Conservation (phyloP, 2,888 invertebrate genomes). For the Euphydryas editha region DNA sequence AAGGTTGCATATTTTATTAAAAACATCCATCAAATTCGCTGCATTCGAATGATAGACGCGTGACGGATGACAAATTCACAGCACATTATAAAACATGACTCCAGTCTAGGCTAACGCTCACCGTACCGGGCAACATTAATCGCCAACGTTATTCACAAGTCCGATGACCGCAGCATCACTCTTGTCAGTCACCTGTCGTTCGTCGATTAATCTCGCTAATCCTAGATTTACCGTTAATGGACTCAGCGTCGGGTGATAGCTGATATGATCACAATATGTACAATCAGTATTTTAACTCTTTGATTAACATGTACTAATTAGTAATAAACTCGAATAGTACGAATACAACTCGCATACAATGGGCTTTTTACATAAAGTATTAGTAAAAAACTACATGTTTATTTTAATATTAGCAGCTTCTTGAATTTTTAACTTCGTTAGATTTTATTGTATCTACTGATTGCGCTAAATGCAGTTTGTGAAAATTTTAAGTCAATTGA, state of each 20-base stretch:
- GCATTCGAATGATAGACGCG: constrained; percentile 17
- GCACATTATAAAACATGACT: constrained; percentile 18
- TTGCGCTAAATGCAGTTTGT: no score
- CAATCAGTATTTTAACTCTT: constrained; percentile 8
- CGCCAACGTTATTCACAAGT: constrained; percentile 27
- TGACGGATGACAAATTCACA: constrained; percentile 32
- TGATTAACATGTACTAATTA: background rate
- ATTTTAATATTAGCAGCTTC: no score
- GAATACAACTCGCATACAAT: no score
- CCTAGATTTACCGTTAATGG: constrained; percentile 51
- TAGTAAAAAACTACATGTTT: no score
- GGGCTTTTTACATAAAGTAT: no score
- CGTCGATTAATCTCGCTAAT: constrained; percentile 51
- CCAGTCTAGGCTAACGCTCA: background rate
- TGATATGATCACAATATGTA: constrained; percentile 26
- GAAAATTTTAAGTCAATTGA: no score
- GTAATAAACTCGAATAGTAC: background rate
- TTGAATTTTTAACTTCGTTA: no score
- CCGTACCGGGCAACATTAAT: constrained; percentile 24
- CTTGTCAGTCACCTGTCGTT: constrained; percentile 48
- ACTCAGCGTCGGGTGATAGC: constrained; percentile 23
- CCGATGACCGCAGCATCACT: constrained; percentile 40
- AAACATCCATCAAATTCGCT: constrained; percentile 23
- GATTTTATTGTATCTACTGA: no score
- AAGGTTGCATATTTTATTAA: constrained; percentile 15